A percentile compares a stretch with the other conserved stretches of the same genome.
phyloP scores from a whole-genome alignment of 2,113 vertebrate genomes.

The Sinocyclocheilus rhinocerous region DNA sequence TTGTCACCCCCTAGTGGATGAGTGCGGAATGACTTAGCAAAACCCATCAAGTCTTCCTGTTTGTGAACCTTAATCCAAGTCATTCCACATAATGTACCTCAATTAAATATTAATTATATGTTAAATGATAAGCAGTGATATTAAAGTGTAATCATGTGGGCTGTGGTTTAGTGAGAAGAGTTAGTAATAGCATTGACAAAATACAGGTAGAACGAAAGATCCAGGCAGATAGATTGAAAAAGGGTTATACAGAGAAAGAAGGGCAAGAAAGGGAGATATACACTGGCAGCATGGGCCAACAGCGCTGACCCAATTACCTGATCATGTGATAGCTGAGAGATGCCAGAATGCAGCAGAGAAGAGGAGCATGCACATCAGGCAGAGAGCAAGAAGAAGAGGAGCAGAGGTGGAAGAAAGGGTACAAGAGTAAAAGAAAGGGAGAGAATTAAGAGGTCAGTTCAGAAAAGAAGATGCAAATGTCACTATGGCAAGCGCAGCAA shows the following conservation, averaged over 20 bases:
- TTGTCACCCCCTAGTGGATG: neutral
- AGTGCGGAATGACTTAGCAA: neutral
- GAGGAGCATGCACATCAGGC: constrained; percentile 91
- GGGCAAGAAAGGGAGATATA: constrained; percentile 16
- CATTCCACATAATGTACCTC: neutral
- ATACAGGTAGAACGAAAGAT: constrained; percentile 39
- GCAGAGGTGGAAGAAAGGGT: constrained; percentile 57
- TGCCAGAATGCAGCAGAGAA: constrained; percentile 95
- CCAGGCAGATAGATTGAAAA: constrained; percentile 24
- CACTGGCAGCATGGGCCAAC: constrained; percentile 69
- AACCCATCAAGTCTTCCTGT: neutral
- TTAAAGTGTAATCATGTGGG: constrained; percentile 37
- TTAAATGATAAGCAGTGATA: constrained; percentile 10
- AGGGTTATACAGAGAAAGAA: constrained; percentile 11
- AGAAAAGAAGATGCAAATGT: constrained; percentile 64
- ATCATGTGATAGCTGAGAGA: constrained; percentile 99
- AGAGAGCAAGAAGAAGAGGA: constrained; percentile 79
- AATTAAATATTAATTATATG: neutral
- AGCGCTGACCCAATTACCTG: constrained; percentile 92
- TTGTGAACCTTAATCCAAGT: neutral
- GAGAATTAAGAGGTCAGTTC: constrained; percentile 70
- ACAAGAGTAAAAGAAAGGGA: constrained; percentile 67
- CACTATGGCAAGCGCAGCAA: constrained; percentile 57
- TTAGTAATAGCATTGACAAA: constrained; percentile 21
- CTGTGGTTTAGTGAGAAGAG: constrained; percentile 26